phyloP scores from a whole-genome alignment of 1,140 invertebrate species.

The Aphaenogaster rudis region DNA sequence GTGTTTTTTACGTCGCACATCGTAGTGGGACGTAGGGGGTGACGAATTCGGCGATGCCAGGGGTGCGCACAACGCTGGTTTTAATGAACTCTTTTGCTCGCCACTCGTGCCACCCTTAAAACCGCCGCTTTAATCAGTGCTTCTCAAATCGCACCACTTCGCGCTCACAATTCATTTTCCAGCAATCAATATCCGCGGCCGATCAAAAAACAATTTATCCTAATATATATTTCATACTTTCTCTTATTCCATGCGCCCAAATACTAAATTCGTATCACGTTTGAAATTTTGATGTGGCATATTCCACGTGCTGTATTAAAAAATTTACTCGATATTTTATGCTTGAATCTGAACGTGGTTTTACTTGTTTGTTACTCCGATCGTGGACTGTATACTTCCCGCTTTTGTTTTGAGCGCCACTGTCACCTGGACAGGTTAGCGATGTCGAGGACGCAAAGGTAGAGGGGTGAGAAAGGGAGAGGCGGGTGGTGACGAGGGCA shows the following conservation, averaged over 20 bases:
- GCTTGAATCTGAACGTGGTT: neutral
- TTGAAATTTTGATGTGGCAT: neutral
- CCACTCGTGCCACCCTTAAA: conserved; percentile 82
- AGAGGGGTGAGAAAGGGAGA: conserved; percentile 40
- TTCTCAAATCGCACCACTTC: conserved; percentile 71
- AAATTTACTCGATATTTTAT: neutral
- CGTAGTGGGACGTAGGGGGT: conserved; percentile 27
- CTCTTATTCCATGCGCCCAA: neutral
- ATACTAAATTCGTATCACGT: neutral
- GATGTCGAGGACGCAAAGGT: conserved; percentile 73
- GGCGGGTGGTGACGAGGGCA: conserved; percentile 73
- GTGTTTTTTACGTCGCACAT: conserved; percentile 64
- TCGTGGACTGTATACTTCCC: neutral
- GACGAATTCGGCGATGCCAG: conserved; percentile 63
- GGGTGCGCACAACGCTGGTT: conserved; percentile 80
- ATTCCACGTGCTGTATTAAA: neutral
- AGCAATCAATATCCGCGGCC: conserved; percentile 70
- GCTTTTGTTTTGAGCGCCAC: conserved; percentile 72
- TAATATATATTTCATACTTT: neutral
- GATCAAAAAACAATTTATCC: neutral
- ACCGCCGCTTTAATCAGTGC: conserved; percentile 79
- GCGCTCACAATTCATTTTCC: neutral
- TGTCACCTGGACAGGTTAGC: conserved; percentile 81
- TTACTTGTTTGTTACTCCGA: neutral
- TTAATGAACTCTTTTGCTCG: conserved; percentile 84